A percentile compares a stretch with the other conserved stretches of the same genome.
Evolutionary conservation across 2,888 invertebrate species (phyloP).

Genomic region (Sphaerophoria rueppellii): DNA sequence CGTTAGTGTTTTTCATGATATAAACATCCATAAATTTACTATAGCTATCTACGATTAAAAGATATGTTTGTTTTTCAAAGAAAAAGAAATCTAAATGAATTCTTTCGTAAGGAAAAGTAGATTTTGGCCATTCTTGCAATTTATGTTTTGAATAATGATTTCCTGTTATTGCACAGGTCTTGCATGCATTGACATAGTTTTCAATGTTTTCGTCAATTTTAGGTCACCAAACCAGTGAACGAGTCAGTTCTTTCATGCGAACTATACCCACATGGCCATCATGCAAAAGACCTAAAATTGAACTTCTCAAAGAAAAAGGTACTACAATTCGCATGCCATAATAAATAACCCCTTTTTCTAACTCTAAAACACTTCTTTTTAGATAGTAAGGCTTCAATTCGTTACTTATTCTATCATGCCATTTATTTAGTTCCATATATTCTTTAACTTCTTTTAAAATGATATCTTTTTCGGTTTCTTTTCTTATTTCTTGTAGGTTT

Average conservation of each 20-base stretch:
- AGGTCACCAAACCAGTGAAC: constrained; percentile 1
- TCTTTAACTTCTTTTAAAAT: not conserved
- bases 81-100: too few species aligned
- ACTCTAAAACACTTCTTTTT: constrained; percentile 4
- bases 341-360: constrained; percentile 10
- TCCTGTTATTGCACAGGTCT: constrained; percentile 10
- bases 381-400: not conserved
- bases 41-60: too few species aligned
- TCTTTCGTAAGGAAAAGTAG: too few species aligned
- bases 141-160: constrained; percentile 16
- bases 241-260: not conserved
- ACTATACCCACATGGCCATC: not conserved
- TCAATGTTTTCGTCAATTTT: constrained; percentile 11
- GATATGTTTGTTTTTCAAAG: too few species aligned
- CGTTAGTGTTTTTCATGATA: too few species aligned
- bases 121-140: too few species aligned
- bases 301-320: constrained; percentile 11
- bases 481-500: constrained; percentile 1
- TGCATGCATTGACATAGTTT: constrained; percentile 2
- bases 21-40: too few species aligned
- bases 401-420: not conserved
- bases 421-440: not conserved
- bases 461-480: not conserved
- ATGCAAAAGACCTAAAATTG: not conserved
- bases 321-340: constrained; percentile 6